Evolutionary conservation across 2,888 invertebrate species (phyloP).

Genomic region (Acronicta aceris): DNA sequence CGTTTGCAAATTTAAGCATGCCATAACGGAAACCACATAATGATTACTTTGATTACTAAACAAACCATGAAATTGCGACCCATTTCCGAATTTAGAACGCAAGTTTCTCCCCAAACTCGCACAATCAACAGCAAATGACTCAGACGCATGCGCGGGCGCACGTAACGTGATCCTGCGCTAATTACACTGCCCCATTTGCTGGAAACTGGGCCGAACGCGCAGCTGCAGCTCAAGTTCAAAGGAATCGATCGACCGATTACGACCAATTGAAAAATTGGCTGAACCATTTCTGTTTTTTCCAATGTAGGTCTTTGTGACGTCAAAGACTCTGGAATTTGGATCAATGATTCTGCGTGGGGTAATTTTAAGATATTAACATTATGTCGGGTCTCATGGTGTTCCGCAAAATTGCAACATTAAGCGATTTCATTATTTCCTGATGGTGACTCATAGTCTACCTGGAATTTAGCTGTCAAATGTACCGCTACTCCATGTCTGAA

Average conservation of each 20-base stretch:
- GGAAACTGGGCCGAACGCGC: conserved; percentile 59
- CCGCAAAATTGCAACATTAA: conserved; percentile 48
- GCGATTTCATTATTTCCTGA: conserved; percentile 43
- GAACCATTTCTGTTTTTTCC: conserved; percentile 22
- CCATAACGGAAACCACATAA: too few relatives aligned
- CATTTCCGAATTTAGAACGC: conserved; percentile 45
- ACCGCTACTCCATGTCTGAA: conserved; percentile 39
- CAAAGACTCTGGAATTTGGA: conserved; percentile 27
- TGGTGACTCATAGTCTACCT: conserved; percentile 34
- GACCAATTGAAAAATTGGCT: conserved; percentile 74
- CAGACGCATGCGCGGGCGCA: conserved; percentile 52
- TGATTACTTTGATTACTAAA: conserved; percentile 9
- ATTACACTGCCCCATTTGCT: conserved; percentile 60
- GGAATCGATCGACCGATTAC: conserved; percentile 72
- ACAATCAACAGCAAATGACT: conserved; percentile 49
- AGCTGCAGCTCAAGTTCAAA: conserved; percentile 60
- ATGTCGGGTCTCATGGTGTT: conserved; percentile 41
- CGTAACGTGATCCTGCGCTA: conserved; percentile 66
- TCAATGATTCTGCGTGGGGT: conserved; percentile 17
- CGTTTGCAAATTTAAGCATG: too few relatives aligned
- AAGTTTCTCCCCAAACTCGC: conserved; percentile 42
- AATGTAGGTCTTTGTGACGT: conserved; percentile 30
- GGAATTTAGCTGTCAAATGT: conserved; percentile 49
- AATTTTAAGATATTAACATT: conserved; percentile 21
- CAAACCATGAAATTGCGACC: conserved; percentile 38